Evolutionary conservation across 2,113 vertebrate genomes (phyloP), one percentile per base, ranked within the genome.

Genomic region (Montifringilla adamsi): DNA sequence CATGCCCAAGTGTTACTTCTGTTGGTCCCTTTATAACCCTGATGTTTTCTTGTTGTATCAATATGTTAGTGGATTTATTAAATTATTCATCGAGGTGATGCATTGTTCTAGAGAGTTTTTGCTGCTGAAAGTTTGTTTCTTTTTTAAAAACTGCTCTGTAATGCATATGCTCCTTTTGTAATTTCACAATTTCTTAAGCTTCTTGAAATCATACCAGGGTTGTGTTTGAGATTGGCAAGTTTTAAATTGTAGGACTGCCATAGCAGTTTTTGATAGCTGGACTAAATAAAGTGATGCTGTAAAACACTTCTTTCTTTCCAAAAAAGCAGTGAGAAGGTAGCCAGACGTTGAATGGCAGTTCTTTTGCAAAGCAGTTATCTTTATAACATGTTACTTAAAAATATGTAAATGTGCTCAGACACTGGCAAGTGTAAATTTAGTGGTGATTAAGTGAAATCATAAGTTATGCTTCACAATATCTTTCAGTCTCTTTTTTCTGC

Each of bases 281-380:
- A 83, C 94, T 89, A 93, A 92, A 74, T 95, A 49, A 91, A 58
- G 37, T 30, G 69, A 47, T 17, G 15, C 87, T 91, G 44, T 89
- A 66, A 92, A 93, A 69, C 19, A 19, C n/a, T 84, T 83, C 44
- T 93, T n/a, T 90, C 56, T 68, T 94, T 94, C 85, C 69, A 81
- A 67, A 94, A 68, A 84, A 75, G 77, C 72, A 91, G 10, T 35
- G 73, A 84, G 93, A 89, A 82, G 43, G 82, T 72, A 87, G 60
- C 56, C 26, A 2, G 69, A 53, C 30, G 0, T 18, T 56, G 72
- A 72, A 67, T 55, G 81, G 66, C 56, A 55, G 30, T 35, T 96
- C 50, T 52, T 66, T 59, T 85, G 55, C 58, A 70, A 67, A 81
- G 55, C 49, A 56, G 59, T 84, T 89, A 27, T 88, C 78, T 82